phyloP scores from a whole-genome alignment of 2,113 vertebrate genomes.

The Callorhinus ursinus region DNA sequence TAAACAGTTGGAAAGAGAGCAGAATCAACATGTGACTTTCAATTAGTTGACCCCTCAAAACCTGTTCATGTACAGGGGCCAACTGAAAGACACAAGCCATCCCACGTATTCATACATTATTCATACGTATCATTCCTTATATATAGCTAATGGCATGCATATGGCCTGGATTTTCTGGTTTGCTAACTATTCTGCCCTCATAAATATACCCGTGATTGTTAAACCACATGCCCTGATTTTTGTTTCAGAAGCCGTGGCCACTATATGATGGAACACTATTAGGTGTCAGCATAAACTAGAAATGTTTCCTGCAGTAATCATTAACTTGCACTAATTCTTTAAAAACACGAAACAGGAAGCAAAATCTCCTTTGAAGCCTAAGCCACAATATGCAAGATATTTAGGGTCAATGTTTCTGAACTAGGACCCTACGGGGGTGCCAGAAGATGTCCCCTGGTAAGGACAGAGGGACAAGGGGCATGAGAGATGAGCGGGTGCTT shows the following conservation, averaged over 20 bases:
- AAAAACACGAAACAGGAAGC: not conserved
- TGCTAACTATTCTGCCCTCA: not conserved
- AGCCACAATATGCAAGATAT: not conserved
- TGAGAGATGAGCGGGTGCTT: not conserved
- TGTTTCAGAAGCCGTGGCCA: not conserved
- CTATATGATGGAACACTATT: not conserved
- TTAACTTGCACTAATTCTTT: not conserved
- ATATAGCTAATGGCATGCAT: constrained; percentile 30
- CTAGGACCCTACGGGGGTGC: not conserved
- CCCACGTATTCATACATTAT: constrained; percentile 45
- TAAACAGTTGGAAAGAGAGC: constrained; percentile 14
- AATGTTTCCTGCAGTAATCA: not conserved
- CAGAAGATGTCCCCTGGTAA: not conserved
- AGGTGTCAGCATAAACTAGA: not conserved
- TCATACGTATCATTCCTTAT: constrained; percentile 24
- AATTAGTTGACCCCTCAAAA: not conserved
- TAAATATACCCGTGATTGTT: constrained; percentile 11
- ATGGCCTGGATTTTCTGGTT: constrained; percentile 53
- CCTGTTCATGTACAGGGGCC: not conserved
- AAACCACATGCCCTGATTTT: constrained; percentile 14
- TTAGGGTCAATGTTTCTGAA: not conserved
- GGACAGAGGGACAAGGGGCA: not conserved
- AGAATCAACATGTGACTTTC: not conserved
- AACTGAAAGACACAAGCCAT: not conserved
- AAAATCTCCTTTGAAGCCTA: constrained; percentile 19